phyloP scores from a whole-genome alignment of 2,113 vertebrate genomes.

The Arenaria interpres region DNA sequence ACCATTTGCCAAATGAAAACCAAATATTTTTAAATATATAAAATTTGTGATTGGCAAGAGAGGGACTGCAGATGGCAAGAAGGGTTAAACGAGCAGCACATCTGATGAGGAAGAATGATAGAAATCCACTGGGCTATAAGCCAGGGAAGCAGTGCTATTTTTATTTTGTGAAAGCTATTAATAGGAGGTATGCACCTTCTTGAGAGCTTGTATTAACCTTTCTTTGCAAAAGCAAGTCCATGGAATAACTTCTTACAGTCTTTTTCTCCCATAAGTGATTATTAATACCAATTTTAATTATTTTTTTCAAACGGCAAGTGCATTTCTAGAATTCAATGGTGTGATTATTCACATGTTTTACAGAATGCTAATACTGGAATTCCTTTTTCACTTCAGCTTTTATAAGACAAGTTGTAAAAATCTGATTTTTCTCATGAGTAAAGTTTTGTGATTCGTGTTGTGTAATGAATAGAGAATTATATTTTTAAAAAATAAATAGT shows the following conservation, averaged over 20 bases:
- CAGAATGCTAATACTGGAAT: conserved; percentile 8
- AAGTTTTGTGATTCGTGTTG: background rate
- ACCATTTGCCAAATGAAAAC: background rate
- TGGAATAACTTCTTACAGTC: background rate
- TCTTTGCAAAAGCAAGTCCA: background rate
- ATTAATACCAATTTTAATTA: background rate
- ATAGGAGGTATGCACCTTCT: conserved; percentile 36
- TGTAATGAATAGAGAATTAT: background rate
- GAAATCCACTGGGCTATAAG: conserved; percentile 37
- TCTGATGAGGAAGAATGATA: background rate
- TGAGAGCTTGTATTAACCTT: conserved; percentile 41
- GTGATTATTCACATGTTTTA: background rate
- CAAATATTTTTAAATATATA: background rate
- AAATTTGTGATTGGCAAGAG: background rate
- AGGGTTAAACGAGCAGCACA: conserved; percentile 3
- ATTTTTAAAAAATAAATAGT: conserved; percentile 26
- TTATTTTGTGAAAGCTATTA: conserved; percentile 43
- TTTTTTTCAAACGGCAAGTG: background rate
- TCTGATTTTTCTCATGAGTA: background rate
- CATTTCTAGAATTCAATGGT: background rate
- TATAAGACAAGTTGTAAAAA: conserved; percentile 1
- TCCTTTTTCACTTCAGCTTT: background rate
- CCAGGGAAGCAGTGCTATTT: conserved; percentile 51
- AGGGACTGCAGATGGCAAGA: background rate
- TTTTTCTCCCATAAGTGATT: background rate